Conservation (phyloP, 2,113 vertebrate species). For the Turdus rufiventris region DNA sequence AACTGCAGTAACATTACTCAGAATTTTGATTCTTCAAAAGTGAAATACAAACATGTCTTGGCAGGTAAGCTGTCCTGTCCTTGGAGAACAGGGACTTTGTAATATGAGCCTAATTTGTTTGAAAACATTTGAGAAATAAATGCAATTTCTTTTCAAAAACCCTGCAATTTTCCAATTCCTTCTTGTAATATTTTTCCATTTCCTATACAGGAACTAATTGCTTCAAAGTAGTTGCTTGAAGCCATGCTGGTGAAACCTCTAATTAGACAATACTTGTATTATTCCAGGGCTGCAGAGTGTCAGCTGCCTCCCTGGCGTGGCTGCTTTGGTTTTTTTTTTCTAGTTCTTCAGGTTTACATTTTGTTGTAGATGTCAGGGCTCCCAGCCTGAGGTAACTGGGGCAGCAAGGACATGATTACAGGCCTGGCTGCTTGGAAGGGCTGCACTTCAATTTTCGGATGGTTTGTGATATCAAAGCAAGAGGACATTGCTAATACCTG, state of each 20-base stretch:
- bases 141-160: neutral
- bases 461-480: neutral
- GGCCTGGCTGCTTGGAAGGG: neutral
- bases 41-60: neutral
- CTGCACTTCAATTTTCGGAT: neutral
- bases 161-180: neutral
- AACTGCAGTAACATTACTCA: neutral
- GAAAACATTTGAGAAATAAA: neutral
- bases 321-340: neutral
- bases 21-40: neutral
- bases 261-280: rapidly evolving
- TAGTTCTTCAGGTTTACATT: neutral
- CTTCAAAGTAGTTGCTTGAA: neutral
- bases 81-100: neutral
- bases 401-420: neutral
- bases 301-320: neutral
- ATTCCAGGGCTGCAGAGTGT: neutral
- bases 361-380: neutral
- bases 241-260: neutral
- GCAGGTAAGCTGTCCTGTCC: neutral
- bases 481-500: neutral
- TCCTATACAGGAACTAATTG: neutral
- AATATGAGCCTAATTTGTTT: neutral
- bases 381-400: neutral
- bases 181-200: neutral